Percentiles rank a stretch among this genome's conserved stretches.
Evolutionary conservation across 1,140 invertebrate genomes (phyloP).

Genomic region (Listronotus oregonensis): DNA sequence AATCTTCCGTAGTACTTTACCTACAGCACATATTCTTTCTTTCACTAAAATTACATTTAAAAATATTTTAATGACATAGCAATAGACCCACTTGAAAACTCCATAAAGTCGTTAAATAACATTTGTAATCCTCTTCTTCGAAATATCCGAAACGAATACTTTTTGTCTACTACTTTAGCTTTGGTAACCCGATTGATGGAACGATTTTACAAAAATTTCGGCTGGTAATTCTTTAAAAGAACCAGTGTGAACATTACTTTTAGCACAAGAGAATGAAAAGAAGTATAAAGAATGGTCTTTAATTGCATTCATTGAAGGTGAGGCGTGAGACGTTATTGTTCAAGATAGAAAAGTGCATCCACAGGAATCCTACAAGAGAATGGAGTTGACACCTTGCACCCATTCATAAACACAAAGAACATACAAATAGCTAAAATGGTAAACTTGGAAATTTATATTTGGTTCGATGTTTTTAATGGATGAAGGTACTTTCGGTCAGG

Average conservation of each 20-base stretch:
- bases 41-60: background rate
- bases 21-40: no score
- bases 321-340: slow-evolving; percentile 46
- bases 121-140: slow-evolving; percentile 22
- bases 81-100: slow-evolving; percentile 24
- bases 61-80: slow-evolving; percentile 22
- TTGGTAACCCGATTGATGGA: slow-evolving; percentile 19
- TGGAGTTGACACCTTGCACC: slow-evolving; percentile 42
- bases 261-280: slow-evolving; percentile 27
- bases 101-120: slow-evolving; percentile 23
- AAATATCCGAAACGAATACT: slow-evolving; percentile 27
- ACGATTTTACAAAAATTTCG: slow-evolving; percentile 22
- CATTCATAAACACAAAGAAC: slow-evolving; percentile 38
- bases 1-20: no score
- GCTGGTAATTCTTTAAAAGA: slow-evolving; percentile 17
- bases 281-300: slow-evolving; percentile 40
- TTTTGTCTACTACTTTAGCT: slow-evolving; percentile 18
- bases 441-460: slow-evolving; percentile 17
- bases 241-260: slow-evolving; percentile 20
- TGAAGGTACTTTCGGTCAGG: background rate
- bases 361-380: slow-evolving; percentile 36
- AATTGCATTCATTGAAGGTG: slow-evolving; percentile 48
- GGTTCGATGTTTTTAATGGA: background rate
- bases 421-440: slow-evolving; percentile 26
- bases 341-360: slow-evolving; percentile 23